Base-by-base conservation (phyloP, 2,888 invertebrate genomes). In the Platycheirus albimanus region DNA sequence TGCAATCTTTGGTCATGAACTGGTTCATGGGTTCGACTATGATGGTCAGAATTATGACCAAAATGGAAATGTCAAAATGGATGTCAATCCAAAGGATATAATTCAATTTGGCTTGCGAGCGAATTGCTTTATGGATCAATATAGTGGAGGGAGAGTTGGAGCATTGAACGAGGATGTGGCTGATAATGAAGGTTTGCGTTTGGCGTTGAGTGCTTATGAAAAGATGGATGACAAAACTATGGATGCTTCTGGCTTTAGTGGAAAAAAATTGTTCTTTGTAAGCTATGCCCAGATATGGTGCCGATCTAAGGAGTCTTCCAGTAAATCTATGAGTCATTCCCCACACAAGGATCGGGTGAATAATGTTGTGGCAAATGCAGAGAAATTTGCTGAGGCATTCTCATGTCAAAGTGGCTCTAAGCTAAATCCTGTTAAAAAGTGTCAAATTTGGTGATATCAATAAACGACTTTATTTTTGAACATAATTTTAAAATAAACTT, bases 211-310 rank as follows among this genome's bases (percentile, higher is more conserved):
- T 36, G 87, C 88, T 0, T 87, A 85, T 6, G 20, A 83, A 63
- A 36, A 76, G 20, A 51, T 63, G 11, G 19, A n/a, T 4, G 61
- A 52, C 38, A 52, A 69, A 41, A 56, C 43, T 0, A 30, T 15
- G 1, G 11, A 0, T 1, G 66, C 71, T 33, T 20, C 58, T 10
- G 20, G 2, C 3, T 38, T 76, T 10, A 63, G 13, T 43, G 67
- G 15, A 1, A 71, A 67, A 28, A 71, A 81, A 41, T 24, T 85
- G 33, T 90, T 90, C 77, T 90, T 90, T 72, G 67, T 88, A 8
- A 87, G 88, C 24, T 90, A 88, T 30, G 89, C 90, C 0, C 90
- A 90, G 70, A 87, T 87, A 15, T 90, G 89, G 89, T 90, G 89
- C 8, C 88, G 88, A 4, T 51, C 77, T 0, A 84, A 85, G 3